phyloP scores from a whole-genome alignment of 2,888 invertebrate genomes.

The Branchellion lobata region DNA sequence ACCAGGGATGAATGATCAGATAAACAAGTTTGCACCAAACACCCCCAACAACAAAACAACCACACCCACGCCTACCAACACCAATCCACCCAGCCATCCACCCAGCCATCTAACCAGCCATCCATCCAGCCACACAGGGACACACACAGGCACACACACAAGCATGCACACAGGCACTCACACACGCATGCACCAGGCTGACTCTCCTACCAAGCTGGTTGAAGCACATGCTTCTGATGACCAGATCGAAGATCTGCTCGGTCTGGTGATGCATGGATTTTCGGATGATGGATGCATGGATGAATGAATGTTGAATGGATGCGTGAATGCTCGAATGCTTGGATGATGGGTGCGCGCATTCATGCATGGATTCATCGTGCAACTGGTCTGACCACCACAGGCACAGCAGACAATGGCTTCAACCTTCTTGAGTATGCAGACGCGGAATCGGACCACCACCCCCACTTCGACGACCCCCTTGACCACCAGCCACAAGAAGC shows the following conservation, averaged over 20 bases:
- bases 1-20: too few species aligned
- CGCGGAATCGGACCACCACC: constrained; percentile 65
- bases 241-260: constrained; percentile 50
- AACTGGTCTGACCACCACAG: background rate
- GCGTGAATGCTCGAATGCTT: background rate
- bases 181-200: background rate
- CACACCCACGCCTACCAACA: too few species aligned
- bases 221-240: constrained; percentile 43
- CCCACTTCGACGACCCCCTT: background rate
- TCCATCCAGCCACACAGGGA: too few species aligned
- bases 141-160: too few species aligned
- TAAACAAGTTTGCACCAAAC: too few species aligned
- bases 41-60: too few species aligned
- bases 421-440: constrained; percentile 93
- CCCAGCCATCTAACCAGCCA: too few species aligned
- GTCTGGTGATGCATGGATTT: background rate
- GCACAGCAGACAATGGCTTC: constrained; percentile 77
- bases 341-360: background rate
- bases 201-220: background rate
- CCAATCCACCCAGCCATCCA: too few species aligned
- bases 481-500: background rate
- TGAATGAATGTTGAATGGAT: background rate
- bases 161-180: too few species aligned
- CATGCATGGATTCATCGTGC: background rate
- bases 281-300: background rate